Percentiles rank a stretch among this genome's conserved stretches.
These are phyloP conservation scores for Oreonectes daqikongensis DNA, from an alignment of 2,797 vertebrate species.

Conservation along the genomic window DNA sequence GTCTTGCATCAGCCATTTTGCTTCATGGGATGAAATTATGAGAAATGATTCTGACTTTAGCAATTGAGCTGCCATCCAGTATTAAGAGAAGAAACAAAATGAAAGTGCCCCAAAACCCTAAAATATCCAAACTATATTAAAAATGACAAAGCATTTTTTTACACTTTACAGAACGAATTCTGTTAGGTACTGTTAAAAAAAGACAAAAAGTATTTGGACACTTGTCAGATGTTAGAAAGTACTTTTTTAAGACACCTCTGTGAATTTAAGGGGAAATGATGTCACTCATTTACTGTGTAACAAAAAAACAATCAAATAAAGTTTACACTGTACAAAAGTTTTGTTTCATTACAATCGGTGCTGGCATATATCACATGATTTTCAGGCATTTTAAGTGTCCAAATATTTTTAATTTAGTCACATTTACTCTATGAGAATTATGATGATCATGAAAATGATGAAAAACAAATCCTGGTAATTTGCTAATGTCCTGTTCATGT, in stretches of 20 bases:
- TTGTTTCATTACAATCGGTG: neutral
- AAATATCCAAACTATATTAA: neutral
- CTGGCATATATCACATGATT: neutral
- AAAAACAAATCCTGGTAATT: slow-evolving; percentile 46
- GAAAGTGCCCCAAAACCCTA: slow-evolving; percentile 9
- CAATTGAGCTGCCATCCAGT: slow-evolving; percentile 69
- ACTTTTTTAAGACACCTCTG: too few species aligned
- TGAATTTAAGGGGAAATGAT: too few species aligned
- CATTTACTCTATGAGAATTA: neutral
- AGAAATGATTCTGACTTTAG: slow-evolving; percentile 66
- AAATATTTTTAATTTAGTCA: neutral
- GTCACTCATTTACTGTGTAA: neutral
- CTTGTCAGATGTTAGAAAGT: neutral
- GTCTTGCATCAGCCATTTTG: slow-evolving; percentile 71
- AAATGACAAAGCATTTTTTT: too few species aligned
- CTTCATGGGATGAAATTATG: slow-evolving; percentile 68
- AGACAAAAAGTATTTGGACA: neutral
- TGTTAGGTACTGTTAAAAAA: too few species aligned
- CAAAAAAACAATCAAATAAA: too few species aligned
- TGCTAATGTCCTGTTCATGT: slow-evolving; percentile 45
- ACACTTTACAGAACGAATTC: too few species aligned
- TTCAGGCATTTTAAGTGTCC: neutral
- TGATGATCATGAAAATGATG: slow-evolving; percentile 28
- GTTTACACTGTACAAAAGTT: neutral
- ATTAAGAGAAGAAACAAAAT: slow-evolving; percentile 63